Conservation (phyloP, 2,797 vertebrate species). For the Trematomus bernacchii region DNA sequence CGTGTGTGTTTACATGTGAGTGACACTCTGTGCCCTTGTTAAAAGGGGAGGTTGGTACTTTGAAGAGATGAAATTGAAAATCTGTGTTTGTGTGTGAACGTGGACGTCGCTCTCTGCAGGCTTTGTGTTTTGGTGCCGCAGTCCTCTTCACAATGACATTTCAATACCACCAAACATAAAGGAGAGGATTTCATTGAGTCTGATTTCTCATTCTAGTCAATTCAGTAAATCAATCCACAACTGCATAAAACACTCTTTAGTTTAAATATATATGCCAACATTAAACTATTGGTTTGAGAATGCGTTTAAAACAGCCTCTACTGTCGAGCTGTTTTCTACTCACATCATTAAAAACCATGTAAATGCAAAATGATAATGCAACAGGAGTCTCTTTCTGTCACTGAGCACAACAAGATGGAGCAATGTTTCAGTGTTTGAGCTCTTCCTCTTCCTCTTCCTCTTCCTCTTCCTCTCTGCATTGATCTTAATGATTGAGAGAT, state of each 20-base stretch:
- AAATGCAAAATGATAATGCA: not conserved
- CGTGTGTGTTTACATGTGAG: constrained; percentile 3
- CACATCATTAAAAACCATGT: not conserved
- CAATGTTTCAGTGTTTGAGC: not conserved
- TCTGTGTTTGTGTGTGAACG: constrained; percentile 19
- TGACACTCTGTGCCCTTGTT: constrained; percentile 2
- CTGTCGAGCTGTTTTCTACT: too few relatives aligned
- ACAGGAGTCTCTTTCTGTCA: not conserved
- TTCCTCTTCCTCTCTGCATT: not conserved
- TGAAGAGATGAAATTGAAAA: constrained; percentile 18
- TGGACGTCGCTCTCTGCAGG: not conserved
- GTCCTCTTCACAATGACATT: constrained; percentile 21
- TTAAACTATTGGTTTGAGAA: too few relatives aligned
- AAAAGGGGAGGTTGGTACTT: constrained; percentile 11
- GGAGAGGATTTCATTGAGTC: not conserved
- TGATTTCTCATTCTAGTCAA: not conserved
- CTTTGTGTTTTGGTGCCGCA: not conserved
- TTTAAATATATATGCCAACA: not conserved
- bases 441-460: not conserved
- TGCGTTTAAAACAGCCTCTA: too few relatives aligned
- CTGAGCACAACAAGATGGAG: not conserved
- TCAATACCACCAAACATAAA: not conserved
- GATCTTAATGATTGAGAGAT: constrained; percentile 28
- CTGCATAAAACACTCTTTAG: not conserved
- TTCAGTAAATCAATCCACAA: constrained; percentile 6